phyloP scores from a whole-genome alignment of 2,797 vertebrate species.

The Phataginus tricuspis region DNA sequence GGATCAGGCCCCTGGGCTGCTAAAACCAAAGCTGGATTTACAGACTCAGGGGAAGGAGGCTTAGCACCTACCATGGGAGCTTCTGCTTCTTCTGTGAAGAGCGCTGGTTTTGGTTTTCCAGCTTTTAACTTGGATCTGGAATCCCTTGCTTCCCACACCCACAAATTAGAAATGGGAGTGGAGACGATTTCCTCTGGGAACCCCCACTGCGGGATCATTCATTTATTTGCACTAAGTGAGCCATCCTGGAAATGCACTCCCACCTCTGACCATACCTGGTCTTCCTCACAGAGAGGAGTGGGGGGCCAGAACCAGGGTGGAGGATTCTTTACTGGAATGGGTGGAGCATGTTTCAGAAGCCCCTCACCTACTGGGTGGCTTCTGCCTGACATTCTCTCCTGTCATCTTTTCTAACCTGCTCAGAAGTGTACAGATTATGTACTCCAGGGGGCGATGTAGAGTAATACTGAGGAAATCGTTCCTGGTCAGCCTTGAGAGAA shows the following conservation, averaged over 20 bases:
- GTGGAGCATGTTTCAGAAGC: background rate
- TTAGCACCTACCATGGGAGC: background rate
- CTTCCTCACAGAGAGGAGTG: background rate
- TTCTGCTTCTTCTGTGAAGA: constrained; percentile 10
- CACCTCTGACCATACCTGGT: background rate
- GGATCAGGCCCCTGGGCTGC: constrained; percentile 40
- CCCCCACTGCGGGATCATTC: background rate
- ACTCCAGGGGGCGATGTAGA: constrained; percentile 12
- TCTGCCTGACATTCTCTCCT: background rate
- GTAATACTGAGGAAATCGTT: background rate
- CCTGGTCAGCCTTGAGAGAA: background rate
- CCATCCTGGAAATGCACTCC: constrained; percentile 6
- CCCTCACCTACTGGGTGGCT: fast-evolving
- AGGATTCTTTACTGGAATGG: background rate
- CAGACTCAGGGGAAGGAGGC: background rate
- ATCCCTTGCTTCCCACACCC: background rate
- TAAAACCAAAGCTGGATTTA: background rate
- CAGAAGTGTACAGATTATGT: background rate
- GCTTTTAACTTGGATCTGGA: constrained; percentile 8
- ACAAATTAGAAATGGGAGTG: background rate
- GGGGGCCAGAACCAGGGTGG: background rate
- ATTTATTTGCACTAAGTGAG: background rate
- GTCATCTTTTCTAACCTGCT: background rate
- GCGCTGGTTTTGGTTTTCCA: background rate
- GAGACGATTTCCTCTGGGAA: constrained; percentile 57